A percentile compares a stretch with the other conserved stretches of the same genome.
These are phyloP conservation scores for Sialis fuliginosa DNA, from an alignment of 2,888 invertebrate species.

Conservation along the genomic window DNA sequence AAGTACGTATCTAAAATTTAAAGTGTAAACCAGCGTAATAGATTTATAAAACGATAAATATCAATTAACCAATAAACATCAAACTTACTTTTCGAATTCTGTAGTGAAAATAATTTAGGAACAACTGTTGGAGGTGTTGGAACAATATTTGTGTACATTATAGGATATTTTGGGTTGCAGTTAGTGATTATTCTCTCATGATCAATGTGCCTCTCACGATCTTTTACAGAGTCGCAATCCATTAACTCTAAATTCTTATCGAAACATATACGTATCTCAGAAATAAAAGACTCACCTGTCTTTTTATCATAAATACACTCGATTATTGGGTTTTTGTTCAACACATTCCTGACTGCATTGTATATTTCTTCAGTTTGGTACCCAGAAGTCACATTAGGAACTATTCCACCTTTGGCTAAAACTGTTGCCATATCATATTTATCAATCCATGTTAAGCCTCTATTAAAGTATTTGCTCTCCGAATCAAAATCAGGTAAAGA, in stretches of 20 bases:
- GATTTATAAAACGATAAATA: constrained; percentile 34
- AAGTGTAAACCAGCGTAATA: constrained; percentile 43
- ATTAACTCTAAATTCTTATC: constrained; percentile 41
- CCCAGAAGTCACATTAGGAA: constrained; percentile 28
- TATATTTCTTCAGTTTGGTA: constrained; percentile 31
- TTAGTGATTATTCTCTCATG: constrained; percentile 35
- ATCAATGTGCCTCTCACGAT: constrained; percentile 14
- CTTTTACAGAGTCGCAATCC: constrained; percentile 42
- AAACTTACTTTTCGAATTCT: not conserved
- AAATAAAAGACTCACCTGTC: constrained; percentile 36
- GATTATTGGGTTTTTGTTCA: constrained; percentile 41
- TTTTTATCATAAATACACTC: constrained; percentile 42
- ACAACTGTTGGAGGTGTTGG: constrained; percentile 16
- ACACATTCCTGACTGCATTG: constrained; percentile 30
- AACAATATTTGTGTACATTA: constrained; percentile 37
- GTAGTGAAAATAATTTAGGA: not conserved
- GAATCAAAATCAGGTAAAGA: constrained; percentile 33
- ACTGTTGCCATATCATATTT: constrained; percentile 42
- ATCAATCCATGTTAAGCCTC: constrained; percentile 41
- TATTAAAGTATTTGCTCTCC: constrained; percentile 49
- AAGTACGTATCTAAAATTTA: constrained; percentile 17
- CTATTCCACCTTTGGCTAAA: constrained; percentile 34
- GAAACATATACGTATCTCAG: constrained; percentile 60
- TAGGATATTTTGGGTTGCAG: constrained; percentile 32
- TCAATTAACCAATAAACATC: constrained; percentile 22